phyloP scores from a whole-genome alignment of 2,113 vertebrate genomes.

The Indri indri region DNA sequence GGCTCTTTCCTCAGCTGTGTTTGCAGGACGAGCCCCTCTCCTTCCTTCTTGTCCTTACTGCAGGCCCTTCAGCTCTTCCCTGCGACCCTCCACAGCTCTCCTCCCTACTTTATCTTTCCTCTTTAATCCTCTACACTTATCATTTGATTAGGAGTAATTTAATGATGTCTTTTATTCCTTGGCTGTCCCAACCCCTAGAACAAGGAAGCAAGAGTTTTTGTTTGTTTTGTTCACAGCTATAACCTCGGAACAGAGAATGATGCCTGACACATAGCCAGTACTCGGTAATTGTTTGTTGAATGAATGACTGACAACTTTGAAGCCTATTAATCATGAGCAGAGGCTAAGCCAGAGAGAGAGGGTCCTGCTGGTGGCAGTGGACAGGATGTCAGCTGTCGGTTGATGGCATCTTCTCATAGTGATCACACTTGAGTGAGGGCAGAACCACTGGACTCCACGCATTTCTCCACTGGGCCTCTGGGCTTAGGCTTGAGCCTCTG shows the following conservation, averaged over 20 bases:
- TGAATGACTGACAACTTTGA: background rate
- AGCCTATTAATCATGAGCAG: too few relatives aligned
- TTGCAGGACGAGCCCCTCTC: background rate
- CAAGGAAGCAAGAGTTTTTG: background rate
- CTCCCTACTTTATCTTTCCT: background rate
- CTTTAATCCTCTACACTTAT: background rate
- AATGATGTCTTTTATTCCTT: background rate
- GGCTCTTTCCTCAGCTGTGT: background rate
- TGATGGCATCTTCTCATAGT: background rate
- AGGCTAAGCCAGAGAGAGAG: background rate
- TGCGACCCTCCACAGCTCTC: background rate
- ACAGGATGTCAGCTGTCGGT: background rate
- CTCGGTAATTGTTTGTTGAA: background rate
- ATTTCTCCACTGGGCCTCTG: background rate
- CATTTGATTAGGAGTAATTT: background rate
- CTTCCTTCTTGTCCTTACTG: background rate
- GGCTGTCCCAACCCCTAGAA: background rate
- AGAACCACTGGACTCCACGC: too few relatives aligned
- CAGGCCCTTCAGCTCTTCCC: background rate
- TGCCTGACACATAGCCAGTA: background rate
- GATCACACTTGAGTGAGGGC: fast-evolving
- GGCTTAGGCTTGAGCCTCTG: background rate
- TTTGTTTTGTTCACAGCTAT: background rate
- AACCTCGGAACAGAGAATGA: background rate
- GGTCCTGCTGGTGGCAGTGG: background rate